Evolutionary conservation across 2,113 vertebrate genomes (phyloP).

Genomic region (Hyla sarda): DNA sequence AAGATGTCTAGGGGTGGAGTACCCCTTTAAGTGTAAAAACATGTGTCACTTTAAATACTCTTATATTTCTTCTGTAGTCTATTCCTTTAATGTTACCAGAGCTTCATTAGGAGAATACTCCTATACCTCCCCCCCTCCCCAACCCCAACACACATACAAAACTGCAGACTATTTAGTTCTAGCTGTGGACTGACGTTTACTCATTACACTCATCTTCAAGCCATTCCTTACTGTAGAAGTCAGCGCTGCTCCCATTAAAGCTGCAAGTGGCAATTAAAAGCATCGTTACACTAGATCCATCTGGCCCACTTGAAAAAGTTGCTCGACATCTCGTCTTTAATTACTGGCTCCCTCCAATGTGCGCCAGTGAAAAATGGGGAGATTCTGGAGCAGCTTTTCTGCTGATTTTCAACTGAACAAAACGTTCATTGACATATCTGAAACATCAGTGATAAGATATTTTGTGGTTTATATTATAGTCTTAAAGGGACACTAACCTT

Average conservation of each 20-base stretch:
- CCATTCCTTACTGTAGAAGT: constrained; percentile 51
- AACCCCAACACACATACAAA: neutral
- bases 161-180: neutral
- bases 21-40: no score
- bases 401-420: constrained; percentile 41
- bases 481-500: neutral
- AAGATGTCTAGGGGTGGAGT: no score
- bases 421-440: neutral
- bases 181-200: constrained; percentile 6
- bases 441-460: neutral
- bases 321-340: constrained; percentile 65
- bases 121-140: neutral
- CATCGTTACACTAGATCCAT: constrained; percentile 60
- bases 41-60: neutral
- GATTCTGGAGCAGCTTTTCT: constrained; percentile 59
- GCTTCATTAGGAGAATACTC: neutral
- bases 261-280: constrained; percentile 66
- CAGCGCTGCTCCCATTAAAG: constrained; percentile 58
- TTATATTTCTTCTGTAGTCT: neutral
- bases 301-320: constrained; percentile 65
- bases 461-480: neutral
- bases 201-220: neutral
- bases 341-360: constrained; percentile 57
- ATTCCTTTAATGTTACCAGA: neutral
- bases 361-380: constrained; percentile 61